These are phyloP conservation scores for Nycticorax nycticorax DNA, from an alignment of 2,113 vertebrate genomes.

Conservation along the genomic window DNA sequence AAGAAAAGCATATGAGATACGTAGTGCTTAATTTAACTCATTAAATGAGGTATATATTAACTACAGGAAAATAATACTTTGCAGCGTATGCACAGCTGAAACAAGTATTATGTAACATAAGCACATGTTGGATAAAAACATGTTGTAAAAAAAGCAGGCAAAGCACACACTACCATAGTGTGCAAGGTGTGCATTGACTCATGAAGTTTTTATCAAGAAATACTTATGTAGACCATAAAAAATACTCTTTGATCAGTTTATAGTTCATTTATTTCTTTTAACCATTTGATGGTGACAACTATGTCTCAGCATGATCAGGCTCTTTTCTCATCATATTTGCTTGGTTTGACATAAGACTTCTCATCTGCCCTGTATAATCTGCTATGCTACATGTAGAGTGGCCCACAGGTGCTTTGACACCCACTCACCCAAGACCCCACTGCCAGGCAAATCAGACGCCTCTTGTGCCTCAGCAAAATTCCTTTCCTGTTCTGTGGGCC, in stretches of 20 bases:
- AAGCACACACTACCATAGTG: rapidly evolving
- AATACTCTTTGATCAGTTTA: neutral
- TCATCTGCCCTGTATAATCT: neutral
- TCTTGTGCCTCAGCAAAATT: neutral
- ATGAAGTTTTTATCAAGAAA: neutral
- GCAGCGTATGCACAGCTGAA: neutral
- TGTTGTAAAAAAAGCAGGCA: neutral
- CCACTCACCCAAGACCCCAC: no score
- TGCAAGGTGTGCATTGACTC: neutral
- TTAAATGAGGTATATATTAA: neutral
- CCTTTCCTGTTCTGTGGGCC: neutral
- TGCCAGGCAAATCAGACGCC: neutral
- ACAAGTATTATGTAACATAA: neutral
- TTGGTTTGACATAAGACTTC: neutral
- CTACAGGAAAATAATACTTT: neutral
- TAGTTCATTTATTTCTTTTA: neutral
- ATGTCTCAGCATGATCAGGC: rapidly evolving
- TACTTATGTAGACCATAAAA: neutral
- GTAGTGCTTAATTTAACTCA: neutral
- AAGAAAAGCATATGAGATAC: neutral
- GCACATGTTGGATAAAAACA: neutral
- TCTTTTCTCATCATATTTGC: neutral
- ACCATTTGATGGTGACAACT: neutral
- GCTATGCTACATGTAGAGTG: neutral
- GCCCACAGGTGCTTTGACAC: neutral